Evolutionary conservation across 2,113 vertebrate species (phyloP).

Genomic region (Pomatorhinus ruficollis): DNA sequence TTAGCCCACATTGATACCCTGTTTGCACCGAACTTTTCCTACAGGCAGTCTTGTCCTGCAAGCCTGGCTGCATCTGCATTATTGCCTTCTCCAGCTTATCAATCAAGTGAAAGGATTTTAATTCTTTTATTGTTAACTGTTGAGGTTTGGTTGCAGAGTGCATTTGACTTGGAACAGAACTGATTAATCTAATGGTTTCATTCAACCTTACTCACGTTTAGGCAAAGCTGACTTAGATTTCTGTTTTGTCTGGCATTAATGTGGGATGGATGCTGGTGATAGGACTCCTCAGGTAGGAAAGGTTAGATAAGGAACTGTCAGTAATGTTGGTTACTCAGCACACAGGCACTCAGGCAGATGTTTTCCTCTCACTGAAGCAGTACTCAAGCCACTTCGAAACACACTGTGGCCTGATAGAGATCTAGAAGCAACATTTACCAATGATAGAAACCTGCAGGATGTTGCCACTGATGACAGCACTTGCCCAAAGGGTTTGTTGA

Average conservation of each 20-base stretch:
- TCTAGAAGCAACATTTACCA: not conserved
- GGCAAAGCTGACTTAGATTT: not conserved
- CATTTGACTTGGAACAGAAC: not conserved
- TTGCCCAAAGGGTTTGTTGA: not conserved
- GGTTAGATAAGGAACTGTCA: not conserved
- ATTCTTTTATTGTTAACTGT: not conserved
- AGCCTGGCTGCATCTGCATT: not conserved
- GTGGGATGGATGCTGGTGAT: not conserved
- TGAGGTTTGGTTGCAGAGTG: not conserved
- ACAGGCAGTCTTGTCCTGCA: not conserved
- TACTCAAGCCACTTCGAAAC: not conserved
- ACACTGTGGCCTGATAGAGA: not conserved
- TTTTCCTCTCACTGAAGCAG: not conserved
- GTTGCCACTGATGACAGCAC: not conserved
- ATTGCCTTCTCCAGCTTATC: not conserved
- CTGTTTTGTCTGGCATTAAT: not conserved
- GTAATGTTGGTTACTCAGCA: not conserved
- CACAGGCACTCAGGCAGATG: not conserved
- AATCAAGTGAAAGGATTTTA: not conserved
- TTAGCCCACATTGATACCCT: not conserved
- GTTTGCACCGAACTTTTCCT: not conserved
- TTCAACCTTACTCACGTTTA: not conserved
- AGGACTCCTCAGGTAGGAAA: not conserved
- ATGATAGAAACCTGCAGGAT: not conserved
- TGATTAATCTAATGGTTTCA: not conserved